phyloP scores from a whole-genome alignment of 2,888 invertebrate genomes.

The Hirtodrosophila confusa region DNA sequence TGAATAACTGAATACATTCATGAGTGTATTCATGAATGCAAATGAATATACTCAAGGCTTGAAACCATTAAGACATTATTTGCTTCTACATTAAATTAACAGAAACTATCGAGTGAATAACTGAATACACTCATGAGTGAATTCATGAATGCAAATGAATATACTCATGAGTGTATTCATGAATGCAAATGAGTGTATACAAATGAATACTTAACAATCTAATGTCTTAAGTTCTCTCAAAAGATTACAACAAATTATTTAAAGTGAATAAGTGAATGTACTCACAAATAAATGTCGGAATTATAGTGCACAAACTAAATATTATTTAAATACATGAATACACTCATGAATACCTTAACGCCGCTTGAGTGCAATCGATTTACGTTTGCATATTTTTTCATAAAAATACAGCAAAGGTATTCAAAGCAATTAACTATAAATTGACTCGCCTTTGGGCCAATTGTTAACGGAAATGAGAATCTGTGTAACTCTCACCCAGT shows the following conservation, averaged over 20 bases:
- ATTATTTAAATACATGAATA: slow-evolving; percentile 5
- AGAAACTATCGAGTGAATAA: slow-evolving; percentile 3
- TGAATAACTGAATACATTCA: slow-evolving; percentile 11
- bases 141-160: slow-evolving; percentile 12
- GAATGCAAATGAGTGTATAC: background rate
- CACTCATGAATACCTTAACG: background rate
- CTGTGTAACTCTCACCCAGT: slow-evolving; percentile 16
- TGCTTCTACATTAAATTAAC: too few species aligned
- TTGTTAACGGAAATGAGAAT: slow-evolving; percentile 57
- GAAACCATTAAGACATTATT: too few species aligned
- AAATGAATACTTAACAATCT: background rate
- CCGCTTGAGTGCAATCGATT: slow-evolving; percentile 3
- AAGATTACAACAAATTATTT: too few species aligned
- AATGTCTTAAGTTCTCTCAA: too few species aligned
- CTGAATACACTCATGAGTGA: slow-evolving; percentile 9
- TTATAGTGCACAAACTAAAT: too few species aligned
- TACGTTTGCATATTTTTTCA: slow-evolving; percentile 43
- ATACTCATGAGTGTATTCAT: background rate
- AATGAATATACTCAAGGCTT: slow-evolving; percentile 1
- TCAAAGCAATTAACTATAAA: slow-evolving; percentile 46
- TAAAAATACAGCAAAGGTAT: slow-evolving; percentile 28
- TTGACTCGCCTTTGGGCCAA: slow-evolving; percentile 31
- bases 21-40: slow-evolving; percentile 10
- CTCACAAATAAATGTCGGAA: too few species aligned
- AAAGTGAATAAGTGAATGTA: too few species aligned